phyloP scores from a whole-genome alignment of 1,140 invertebrate genomes.

The Drosophila kikkawai region DNA sequence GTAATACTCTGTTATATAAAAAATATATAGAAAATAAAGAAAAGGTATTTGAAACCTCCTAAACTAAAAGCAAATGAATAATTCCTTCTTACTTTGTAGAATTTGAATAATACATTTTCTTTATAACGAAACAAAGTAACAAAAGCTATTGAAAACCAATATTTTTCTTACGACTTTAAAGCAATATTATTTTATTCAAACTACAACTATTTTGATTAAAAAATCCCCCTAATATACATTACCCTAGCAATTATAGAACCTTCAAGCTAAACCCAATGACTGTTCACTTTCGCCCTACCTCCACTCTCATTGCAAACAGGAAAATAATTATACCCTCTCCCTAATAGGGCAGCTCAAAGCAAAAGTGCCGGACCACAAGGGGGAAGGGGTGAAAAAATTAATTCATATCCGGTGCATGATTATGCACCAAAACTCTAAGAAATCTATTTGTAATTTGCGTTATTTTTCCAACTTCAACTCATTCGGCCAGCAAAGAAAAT shows the following conservation, averaged over 20 bases:
- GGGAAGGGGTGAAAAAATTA: constrained; percentile 62
- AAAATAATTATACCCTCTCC: constrained; percentile 45
- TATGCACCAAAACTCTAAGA: constrained; percentile 81
- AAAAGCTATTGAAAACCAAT: not conserved
- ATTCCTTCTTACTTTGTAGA: no score
- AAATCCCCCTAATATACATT: not conserved
- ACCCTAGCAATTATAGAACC: constrained; percentile 2
- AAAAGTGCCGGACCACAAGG: not conserved
- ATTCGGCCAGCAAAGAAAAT: constrained; percentile 40
- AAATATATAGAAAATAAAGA: not conserved
- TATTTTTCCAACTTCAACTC: constrained; percentile 52
- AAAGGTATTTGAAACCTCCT: not conserved
- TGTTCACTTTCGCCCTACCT: constrained; percentile 22
- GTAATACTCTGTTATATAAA: no score
- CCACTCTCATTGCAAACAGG: constrained; percentile 2
- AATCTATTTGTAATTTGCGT: constrained; percentile 75
- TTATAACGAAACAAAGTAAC: not conserved
- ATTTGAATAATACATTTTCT: not conserved
- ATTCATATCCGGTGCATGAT: constrained; percentile 81
- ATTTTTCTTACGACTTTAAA: not conserved
- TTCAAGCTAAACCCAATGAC: constrained; percentile 19
- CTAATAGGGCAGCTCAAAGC: constrained; percentile 21
- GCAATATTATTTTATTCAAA: not conserved
- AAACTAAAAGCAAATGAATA: not conserved
- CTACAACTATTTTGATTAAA: not conserved